Evolutionary conservation across 2,113 vertebrate genomes (phyloP).

Genomic region (Sminthopsis crassicaudata): DNA sequence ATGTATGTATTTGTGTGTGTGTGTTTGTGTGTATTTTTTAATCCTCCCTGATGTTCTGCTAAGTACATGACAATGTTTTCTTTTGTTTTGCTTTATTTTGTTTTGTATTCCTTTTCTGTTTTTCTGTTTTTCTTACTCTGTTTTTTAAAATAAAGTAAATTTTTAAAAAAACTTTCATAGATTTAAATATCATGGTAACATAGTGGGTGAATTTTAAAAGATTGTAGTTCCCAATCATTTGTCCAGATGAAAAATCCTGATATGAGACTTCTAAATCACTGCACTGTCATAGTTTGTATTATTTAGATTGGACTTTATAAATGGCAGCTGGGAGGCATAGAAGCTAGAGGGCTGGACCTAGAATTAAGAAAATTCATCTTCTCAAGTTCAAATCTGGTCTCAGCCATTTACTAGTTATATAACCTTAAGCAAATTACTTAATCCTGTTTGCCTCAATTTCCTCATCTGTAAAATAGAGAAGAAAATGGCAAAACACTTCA

Average conservation of each 20-base stretch:
- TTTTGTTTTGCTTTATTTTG: too few relatives aligned
- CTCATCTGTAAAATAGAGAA: background rate
- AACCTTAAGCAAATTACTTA: background rate
- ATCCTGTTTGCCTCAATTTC: background rate
- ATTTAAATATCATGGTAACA: background rate
- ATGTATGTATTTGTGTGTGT: too few relatives aligned
- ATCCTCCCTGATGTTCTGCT: too few relatives aligned
- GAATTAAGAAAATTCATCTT: background rate
- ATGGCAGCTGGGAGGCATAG: background rate
- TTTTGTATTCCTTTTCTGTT: too few relatives aligned
- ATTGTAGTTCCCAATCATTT: background rate
- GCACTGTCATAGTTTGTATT: background rate
- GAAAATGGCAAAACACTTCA: background rate
- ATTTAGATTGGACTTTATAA: background rate
- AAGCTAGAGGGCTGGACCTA: background rate
- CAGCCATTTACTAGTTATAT: background rate
- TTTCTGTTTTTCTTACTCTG: too few relatives aligned
- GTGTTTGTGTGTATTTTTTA: too few relatives aligned
- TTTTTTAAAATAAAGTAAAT: too few relatives aligned
- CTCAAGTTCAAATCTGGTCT: background rate
- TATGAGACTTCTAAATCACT: slow-evolving; percentile 19
- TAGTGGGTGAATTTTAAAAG: slow-evolving; percentile 1
- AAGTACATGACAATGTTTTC: too few relatives aligned
- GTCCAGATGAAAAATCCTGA: slow-evolving; percentile 31
- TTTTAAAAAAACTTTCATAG: background rate